phyloP scores from a whole-genome alignment of 1,140 invertebrate species.

The Cydia strobilella region DNA sequence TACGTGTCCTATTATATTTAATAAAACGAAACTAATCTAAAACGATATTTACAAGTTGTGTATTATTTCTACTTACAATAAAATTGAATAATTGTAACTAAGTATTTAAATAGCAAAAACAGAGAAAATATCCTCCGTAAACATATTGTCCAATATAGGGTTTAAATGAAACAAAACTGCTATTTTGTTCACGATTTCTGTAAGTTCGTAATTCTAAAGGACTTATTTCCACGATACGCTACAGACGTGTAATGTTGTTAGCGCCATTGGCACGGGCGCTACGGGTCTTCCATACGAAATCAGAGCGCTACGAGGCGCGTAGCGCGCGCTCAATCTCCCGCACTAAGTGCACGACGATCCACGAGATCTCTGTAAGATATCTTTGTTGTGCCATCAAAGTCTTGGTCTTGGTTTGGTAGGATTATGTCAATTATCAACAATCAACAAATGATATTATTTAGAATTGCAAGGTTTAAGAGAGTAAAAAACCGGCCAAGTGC shows the following conservation, averaged over 20 bases:
- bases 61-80: too few relatives aligned
- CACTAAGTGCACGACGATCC: constrained; percentile 2
- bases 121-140: too few relatives aligned
- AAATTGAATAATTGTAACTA: too few relatives aligned
- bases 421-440: too few relatives aligned
- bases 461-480: too few relatives aligned
- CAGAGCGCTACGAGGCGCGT: constrained; percentile 23
- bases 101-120: too few relatives aligned
- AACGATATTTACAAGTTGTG: too few relatives aligned
- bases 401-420: too few relatives aligned
- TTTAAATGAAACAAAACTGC: not conserved
- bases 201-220: constrained; percentile 4
- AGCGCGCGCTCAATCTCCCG: constrained; percentile 12
- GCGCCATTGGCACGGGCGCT: constrained; percentile 10
- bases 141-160: not conserved
- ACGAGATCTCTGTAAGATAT: not conserved
- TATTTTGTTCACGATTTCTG: constrained; percentile 5
- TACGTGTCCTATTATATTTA: too few relatives aligned
- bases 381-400: not conserved
- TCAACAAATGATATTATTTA: too few relatives aligned
- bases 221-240: constrained; percentile 1
- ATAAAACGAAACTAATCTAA: too few relatives aligned
- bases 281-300: constrained; percentile 19
- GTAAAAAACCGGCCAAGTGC: too few relatives aligned
- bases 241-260: constrained; percentile 2